Conservation (phyloP, 2,888 invertebrate species). For the Noctuana brunneofusca region DNA sequence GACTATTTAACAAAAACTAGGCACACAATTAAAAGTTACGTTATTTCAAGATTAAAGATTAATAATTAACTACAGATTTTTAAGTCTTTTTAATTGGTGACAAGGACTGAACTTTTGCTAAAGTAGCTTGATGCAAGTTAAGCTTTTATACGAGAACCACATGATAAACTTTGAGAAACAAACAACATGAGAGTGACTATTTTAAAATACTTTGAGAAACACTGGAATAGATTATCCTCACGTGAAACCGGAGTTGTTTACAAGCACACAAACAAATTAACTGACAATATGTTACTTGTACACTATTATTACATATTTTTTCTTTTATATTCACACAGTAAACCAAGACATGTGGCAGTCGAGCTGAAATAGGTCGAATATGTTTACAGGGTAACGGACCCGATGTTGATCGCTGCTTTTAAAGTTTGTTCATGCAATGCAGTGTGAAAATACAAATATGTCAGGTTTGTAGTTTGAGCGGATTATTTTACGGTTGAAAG, state of each 20-base stretch:
- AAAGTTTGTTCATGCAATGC: conserved; percentile 34
- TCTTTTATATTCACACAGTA: conserved; percentile 61
- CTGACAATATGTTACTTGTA: conserved; percentile 25
- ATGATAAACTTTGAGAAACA: not conserved
- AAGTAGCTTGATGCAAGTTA: no score
- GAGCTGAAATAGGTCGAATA: conserved; percentile 60
- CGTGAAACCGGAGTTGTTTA: conserved; percentile 22
- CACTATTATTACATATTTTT: conserved; percentile 45
- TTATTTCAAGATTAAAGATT: no score
- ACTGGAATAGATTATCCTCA: conserved; percentile 11
- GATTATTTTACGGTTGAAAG: conserved; percentile 35
- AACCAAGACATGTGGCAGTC: conserved; percentile 66
- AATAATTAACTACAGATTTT: no score
- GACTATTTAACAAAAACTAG: no score
- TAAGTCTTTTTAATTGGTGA: no score
- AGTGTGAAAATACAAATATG: conserved; percentile 34
- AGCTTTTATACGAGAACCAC: no score
- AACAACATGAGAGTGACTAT: not conserved
- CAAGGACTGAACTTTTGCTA: no score
- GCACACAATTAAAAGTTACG: no score
- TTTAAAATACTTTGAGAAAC: conserved; percentile 7
- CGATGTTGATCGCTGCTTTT: conserved; percentile 24
- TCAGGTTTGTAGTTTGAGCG: conserved; percentile 30
- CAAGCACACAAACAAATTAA: conserved; percentile 30
- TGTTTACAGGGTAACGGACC: conserved; percentile 50